phyloP scores from a whole-genome alignment of 2,888 invertebrate genomes.

The Cataglyphis cursor region DNA sequence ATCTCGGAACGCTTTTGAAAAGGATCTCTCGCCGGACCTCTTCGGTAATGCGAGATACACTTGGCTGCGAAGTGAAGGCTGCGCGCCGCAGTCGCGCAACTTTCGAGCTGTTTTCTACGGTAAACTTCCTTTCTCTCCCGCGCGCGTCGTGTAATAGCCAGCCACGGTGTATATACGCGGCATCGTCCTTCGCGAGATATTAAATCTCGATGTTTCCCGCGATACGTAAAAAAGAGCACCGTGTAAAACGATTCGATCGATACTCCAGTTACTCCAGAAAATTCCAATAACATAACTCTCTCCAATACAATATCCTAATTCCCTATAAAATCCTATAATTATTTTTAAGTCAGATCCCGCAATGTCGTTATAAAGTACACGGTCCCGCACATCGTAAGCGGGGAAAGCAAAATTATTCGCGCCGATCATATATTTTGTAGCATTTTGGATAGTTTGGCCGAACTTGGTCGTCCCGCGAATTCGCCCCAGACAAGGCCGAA shows the following conservation, averaged over 20 bases:
- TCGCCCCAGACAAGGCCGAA: constrained; percentile 23
- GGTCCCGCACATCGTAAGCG: background rate
- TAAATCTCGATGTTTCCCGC: constrained; percentile 65
- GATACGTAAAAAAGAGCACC: constrained; percentile 12
- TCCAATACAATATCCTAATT: background rate
- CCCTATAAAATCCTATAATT: background rate
- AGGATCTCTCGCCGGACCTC: constrained; percentile 32
- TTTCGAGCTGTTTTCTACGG: constrained; percentile 71
- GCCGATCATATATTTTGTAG: constrained; percentile 37
- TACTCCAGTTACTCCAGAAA: background rate
- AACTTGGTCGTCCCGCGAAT: constrained; percentile 44
- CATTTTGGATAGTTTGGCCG: background rate
- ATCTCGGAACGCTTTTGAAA: constrained; percentile 26
- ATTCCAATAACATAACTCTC: background rate
- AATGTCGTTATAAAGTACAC: background rate
- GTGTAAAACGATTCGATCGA: background rate
- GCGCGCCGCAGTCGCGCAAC: constrained; percentile 56
- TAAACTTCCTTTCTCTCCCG: constrained; percentile 70
- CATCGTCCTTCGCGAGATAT: constrained; percentile 64
- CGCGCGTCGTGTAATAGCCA: constrained; percentile 28
- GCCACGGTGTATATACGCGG: constrained; percentile 27
- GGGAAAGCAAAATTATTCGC: constrained; percentile 32
- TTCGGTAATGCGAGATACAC: constrained; percentile 38
- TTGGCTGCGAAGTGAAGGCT: constrained; percentile 60
- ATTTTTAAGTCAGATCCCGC: background rate